Percentiles rank a stretch among this genome's conserved stretches.
Evolutionary conservation across 2,888 invertebrate species (phyloP).

Genomic region (Linhomoeus sp.): DNA sequence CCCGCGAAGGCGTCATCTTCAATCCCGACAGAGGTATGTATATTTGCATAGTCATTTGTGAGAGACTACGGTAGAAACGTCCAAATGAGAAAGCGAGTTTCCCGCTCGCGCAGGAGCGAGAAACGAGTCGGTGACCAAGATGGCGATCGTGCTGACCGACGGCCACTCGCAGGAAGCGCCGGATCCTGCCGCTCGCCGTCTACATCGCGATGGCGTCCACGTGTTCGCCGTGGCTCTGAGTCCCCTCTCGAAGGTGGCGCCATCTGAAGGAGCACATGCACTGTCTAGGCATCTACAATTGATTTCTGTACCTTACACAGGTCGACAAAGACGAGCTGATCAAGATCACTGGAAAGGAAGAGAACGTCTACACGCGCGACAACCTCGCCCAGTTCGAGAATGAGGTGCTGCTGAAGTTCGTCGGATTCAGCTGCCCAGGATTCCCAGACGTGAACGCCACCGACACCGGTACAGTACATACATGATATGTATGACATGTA

Average conservation of each 20-base stretch:
- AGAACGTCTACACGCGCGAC: too few species aligned
- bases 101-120: constrained; percentile 2
- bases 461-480: too few species aligned
- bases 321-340: too few species aligned
- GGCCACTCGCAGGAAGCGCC: constrained; percentile 13
- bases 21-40: constrained; percentile 4
- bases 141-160: constrained; percentile 21
- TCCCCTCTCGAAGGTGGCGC: constrained; percentile 12
- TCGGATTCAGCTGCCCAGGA: constrained; percentile 22
- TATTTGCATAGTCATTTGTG: too few species aligned
- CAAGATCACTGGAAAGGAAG: too few species aligned
- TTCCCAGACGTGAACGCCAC: constrained; percentile 6
- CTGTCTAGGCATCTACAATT: too few species aligned
- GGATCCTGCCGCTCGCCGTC: neutral
- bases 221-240: constrained; percentile 19
- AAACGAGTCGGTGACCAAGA: constrained; percentile 13
- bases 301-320: too few species aligned
- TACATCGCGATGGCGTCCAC: constrained; percentile 10
- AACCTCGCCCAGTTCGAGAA: constrained; percentile 3
- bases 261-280: too few species aligned
- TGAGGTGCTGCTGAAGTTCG: constrained; percentile 17
- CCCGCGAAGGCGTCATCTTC: constrained; percentile 14
- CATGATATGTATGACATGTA: too few species aligned
- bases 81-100: too few species aligned
- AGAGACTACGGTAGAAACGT: too few species aligned